These are phyloP conservation scores for Glaucopsyche alexis DNA, from an alignment of 2,888 invertebrate genomes.

Conservation along the genomic window DNA sequence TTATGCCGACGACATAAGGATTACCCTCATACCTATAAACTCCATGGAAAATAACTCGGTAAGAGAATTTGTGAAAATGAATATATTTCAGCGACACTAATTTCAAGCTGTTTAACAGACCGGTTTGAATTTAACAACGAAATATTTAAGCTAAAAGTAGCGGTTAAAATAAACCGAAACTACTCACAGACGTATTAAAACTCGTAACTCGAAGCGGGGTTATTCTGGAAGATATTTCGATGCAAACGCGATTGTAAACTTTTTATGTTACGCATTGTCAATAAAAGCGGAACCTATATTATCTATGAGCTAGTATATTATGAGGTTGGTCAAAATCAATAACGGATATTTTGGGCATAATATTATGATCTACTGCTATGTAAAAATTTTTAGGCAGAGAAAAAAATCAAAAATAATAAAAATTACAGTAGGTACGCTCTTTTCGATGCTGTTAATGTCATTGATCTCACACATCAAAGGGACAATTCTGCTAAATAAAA, in stretches of 20 bases:
- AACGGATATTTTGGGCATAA: no score
- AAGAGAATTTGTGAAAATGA: neutral
- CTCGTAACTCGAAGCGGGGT: neutral
- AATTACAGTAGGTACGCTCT: no score
- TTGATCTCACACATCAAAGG: no score
- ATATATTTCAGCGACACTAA: constrained; percentile 13
- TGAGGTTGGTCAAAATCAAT: no score
- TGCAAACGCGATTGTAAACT: neutral
- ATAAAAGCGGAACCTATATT: neutral
- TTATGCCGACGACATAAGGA: no score
- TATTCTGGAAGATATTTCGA: neutral
- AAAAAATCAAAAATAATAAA: no score
- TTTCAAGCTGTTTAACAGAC: constrained; percentile 11
- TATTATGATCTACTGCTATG: no score
- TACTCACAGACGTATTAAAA: constrained; percentile 4
- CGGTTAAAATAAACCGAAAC: constrained; percentile 6
- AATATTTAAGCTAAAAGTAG: neutral
- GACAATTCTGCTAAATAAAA: no score
- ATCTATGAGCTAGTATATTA: no score
- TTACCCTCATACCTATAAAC: neutral
- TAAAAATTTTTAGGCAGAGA: no score
- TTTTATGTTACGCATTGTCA: neutral
- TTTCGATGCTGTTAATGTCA: no score
- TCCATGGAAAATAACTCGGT: neutral
- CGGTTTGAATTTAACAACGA: constrained; percentile 13